Evolutionary conservation across 2,113 vertebrate genomes (phyloP), one percentile per base, ranked within the genome.

Genomic region (Hemicordylus capensis): DNA sequence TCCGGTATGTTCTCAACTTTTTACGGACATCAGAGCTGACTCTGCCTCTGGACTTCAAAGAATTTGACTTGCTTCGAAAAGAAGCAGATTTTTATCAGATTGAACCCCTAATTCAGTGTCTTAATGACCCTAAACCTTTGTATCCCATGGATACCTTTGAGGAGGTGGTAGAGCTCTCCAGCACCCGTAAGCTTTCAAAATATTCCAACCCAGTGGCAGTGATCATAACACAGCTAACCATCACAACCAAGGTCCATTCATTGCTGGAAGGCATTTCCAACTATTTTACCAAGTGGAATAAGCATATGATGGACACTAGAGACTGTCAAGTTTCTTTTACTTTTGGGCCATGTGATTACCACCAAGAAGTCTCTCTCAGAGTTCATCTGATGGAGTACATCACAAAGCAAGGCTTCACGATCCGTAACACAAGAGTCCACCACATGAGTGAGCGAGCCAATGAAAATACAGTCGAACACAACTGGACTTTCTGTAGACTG

Each of bases 281-380:
- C 95, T 97, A 98, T 94, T 99, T 99, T 90, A 99, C 98, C 1
- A 99, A 99, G 95, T 99, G 99, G 99, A 99, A 99, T 89, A 99
- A 99, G 94, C 99, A 99, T 92, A 99, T 99, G 99, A 99, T 99
- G 99, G 98, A 99, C 96, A 99, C 99, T 64, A 97, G 99, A 94
- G 99, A 99, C 97, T 99, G 98, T 92, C 99, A 99, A 93, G 98
- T 99, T 88, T 99, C 98, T 56, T 99, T 99, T 91, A 99, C 99
- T 6, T 99, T 99, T 8, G 99, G 99, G 94, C 99, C 99, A 0
- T 99, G 99, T 4, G 99, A 99, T 95, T 98, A 99, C 93, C 98
- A 99, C 93, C 99, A 99, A 94, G 99, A 99, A 95, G 98, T 99
- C 76, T 98, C 98, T 1, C 97, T 99, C 17, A 93, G 99, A 44